Base-by-base conservation (phyloP, 2,888 invertebrate genomes). In the Blastobasis adustella region DNA sequence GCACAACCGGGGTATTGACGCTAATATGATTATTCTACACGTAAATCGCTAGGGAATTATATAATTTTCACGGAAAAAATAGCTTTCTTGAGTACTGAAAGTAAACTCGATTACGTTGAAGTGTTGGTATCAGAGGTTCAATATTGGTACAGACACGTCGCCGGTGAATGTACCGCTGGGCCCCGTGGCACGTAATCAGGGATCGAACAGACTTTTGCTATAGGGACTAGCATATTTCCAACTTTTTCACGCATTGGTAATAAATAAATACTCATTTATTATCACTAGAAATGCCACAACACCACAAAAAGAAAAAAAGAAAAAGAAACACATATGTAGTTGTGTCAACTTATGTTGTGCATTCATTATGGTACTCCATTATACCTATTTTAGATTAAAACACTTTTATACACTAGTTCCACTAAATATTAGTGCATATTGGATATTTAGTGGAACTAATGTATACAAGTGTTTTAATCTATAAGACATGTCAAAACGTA, bases 101-200 rank as follows among this genome's bases (percentile, higher is more conserved):
- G 23, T 10, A 49, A 49, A 49, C 45, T 49, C 45, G 39, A 49
- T 49, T 49, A 49, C 37, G 49, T 38, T 45, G 39, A 45, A 49
- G 49, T 49, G 49, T 39, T 49, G 39, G 45, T n/a, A 42, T 7
- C 9, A 40, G 23, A 47, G 23, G 10, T 47, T 40, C 39, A 23
- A 40, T 23, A 39, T 41, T 42, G 23, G 23, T 23, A 38, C 40
- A 41, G 39, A 47, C 47, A 46, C n/a, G 37, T 6, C 36, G 47
- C n/a, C 47, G 23, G 23, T 10, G 42, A 36, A 36, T 23, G 47
- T 9, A 41, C 47, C 41, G 47, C 10, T 23, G 41, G 23, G 39
- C 23, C 42, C 40, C 46, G 37, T 37, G 10, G n/a, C 23, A 9
- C 37, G 23, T 4, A 47, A 10, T 41, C 36, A 41, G 41, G 23